Evolutionary conservation across 2,113 vertebrate species (phyloP), one percentile per base, ranked within the genome.

Genomic region (Todiramphus saurophagus): DNA sequence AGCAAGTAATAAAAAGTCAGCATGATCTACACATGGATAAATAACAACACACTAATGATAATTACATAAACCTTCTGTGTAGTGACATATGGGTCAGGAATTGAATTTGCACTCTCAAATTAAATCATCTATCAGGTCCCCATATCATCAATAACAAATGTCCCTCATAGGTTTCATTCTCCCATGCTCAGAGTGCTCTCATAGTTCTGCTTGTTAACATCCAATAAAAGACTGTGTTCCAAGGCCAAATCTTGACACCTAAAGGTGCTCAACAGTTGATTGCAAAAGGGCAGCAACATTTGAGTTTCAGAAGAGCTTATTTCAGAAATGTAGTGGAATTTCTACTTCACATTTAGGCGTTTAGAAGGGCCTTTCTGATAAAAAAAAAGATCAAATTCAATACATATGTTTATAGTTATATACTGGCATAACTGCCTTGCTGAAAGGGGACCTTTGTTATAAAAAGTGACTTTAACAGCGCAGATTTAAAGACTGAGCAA

Each of bases 51-150:
- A 46, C n/a, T 96, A 87, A 95, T 72, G 90, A 95, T 74, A 55
- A 93, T 94, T 89, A 82, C 86, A 94, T 84, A 93, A 94, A 93
- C 92, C 95, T 93, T 95, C 96, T 82, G 86, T 84, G 75, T 58
- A 91, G 86, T 68, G 92, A 89, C 96, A 92, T 73, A 80, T 30
- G 69, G 94, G 90, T 94, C 92, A 96, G 94, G 48, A 94, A 95
- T 81, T 50, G 81, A 97, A 85, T 96, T 90, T 93, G 66, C 67
- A 83, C 70, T 81, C 76, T 83, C 77, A 75, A 46, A 97, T 83
- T 90, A 28, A 46, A 74, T 62, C 59, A 86, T 85, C 92, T 90
- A 87, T 95, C 74, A 95, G 77, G 73, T 87, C 25, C 30, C 37
- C 53, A 88, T 69, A 76, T 25, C 75, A 78, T 69, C 53, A 59